Base-by-base conservation (phyloP, 1,140 invertebrate genomes). In the Nymphalis io region DNA sequence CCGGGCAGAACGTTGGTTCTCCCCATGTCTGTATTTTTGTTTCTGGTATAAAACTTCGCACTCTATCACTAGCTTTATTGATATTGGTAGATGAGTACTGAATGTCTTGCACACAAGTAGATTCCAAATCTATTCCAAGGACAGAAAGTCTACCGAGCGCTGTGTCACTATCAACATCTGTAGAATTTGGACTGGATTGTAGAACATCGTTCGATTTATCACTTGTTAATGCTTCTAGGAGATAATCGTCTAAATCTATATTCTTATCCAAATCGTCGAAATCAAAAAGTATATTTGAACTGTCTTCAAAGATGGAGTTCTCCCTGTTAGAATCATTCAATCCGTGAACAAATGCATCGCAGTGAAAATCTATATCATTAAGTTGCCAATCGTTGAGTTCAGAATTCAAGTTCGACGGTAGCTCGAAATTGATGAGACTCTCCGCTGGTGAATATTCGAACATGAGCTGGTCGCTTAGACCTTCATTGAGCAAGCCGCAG, bases 361-460 rank as follows among this genome's bases (percentile, higher is more conserved):
- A 86, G 64, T 83, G 76, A 68, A 86, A 79, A 55, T 86, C 82
- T 55, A 89, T 76, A 75, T 89, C 83, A 83, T 79, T 80, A 23
- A 87, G 73, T 59, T 83, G 84, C 84, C 83, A 91, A 39, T 86
- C 80, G 53, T 68, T 74, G 40, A 70, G 48, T 42, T 83, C 83
- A 27, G 76, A 58, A 48, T 73, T 75, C 44, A 86, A 16, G 15
- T 61, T 72, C 1, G 81, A 66, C 23, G 88, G 88, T 11, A 91
- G 71, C 66, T 90, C 84, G 65, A 91, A 91, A 72, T 91, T 89
- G 67, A 89, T 86, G 57, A 91, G 84, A 60, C 88, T 90, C 51
- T 90, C 89, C 1, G 82, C 86, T 39, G 89, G 88, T 3, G 89
- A 89, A 70, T 85, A 86, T 59, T 90, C 87, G 64, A 85, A 88